Evolutionary conservation across 2,888 invertebrate genomes (phyloP).

Genomic region (Folsomia manolachei): DNA sequence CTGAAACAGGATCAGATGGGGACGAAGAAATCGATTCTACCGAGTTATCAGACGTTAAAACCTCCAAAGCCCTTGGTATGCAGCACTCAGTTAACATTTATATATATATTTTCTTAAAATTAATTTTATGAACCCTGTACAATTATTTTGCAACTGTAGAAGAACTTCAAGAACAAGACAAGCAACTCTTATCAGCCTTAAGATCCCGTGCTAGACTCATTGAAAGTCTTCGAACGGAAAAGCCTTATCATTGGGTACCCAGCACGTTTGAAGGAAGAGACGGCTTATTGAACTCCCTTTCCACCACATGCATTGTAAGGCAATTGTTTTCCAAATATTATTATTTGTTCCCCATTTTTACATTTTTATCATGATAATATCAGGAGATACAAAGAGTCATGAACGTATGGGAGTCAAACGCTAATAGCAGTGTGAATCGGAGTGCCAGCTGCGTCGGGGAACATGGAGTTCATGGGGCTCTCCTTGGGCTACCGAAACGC

Average conservation of each 20-base stretch:
- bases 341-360: background rate
- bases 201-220: constrained; percentile 44
- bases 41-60: constrained; percentile 45
- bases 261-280: constrained; percentile 47
- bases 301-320: constrained; percentile 42
- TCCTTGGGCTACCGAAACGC: constrained; percentile 81
- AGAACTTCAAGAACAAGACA: constrained; percentile 49
- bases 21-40: constrained; percentile 46
- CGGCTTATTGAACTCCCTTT: constrained; percentile 42
- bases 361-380: constrained; percentile 11
- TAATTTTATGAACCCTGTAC: too few relatives aligned
- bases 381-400: constrained; percentile 48
- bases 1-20: constrained; percentile 45
- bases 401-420: constrained; percentile 38
- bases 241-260: constrained; percentile 46
- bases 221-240: constrained; percentile 44
- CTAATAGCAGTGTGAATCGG: constrained; percentile 54
- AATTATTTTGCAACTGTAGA: constrained; percentile 26
- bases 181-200: constrained; percentile 42
- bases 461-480: constrained; percentile 73
- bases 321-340: background rate
- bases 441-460: constrained; percentile 93
- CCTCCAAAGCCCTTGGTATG: constrained; percentile 44
- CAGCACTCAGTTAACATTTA: too few relatives aligned
- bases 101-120: too few relatives aligned